phyloP scores from a whole-genome alignment of 1,140 invertebrate genomes.

The Liolophura sinensis region DNA sequence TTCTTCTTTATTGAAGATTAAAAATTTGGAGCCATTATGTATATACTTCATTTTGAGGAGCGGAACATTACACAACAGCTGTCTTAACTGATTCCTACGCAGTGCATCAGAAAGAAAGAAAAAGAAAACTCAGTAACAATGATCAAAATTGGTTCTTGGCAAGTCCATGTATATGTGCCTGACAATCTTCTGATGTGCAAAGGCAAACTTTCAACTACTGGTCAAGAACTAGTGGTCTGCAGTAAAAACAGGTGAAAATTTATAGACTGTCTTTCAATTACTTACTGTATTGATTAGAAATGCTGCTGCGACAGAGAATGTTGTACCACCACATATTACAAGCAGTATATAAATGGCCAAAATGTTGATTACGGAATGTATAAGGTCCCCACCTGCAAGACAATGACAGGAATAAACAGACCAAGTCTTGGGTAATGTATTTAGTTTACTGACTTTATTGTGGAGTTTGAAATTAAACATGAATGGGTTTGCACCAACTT shows the following conservation, averaged over 20 bases:
- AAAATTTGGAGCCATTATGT: too few species aligned
- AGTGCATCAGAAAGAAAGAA: too few species aligned
- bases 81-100: too few species aligned
- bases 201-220: too few species aligned
- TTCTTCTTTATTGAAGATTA: neutral
- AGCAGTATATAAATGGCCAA: slow-evolving; percentile 71
- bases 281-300: slow-evolving; percentile 75
- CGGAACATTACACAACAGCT: too few species aligned
- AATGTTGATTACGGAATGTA: slow-evolving; percentile 74
- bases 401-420: slow-evolving; percentile 10
- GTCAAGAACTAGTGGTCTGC: slow-evolving; percentile 27
- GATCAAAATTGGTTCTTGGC: neutral
- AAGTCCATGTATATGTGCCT: neutral
- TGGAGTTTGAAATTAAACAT: too few species aligned
- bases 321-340: slow-evolving; percentile 64
- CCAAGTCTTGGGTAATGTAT: too few species aligned
- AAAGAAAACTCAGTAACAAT: too few species aligned
- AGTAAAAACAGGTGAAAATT: slow-evolving; percentile 16
- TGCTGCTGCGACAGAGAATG: slow-evolving; percentile 67
- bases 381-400: slow-evolving; percentile 62
- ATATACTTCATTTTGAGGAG: too few species aligned
- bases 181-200: too few species aligned
- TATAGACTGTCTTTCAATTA: slow-evolving; percentile 11
- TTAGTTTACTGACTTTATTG: too few species aligned
- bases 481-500: too few species aligned